phyloP scores from a whole-genome alignment of 2,888 invertebrate genomes.

The Cosmia trapezina region DNA sequence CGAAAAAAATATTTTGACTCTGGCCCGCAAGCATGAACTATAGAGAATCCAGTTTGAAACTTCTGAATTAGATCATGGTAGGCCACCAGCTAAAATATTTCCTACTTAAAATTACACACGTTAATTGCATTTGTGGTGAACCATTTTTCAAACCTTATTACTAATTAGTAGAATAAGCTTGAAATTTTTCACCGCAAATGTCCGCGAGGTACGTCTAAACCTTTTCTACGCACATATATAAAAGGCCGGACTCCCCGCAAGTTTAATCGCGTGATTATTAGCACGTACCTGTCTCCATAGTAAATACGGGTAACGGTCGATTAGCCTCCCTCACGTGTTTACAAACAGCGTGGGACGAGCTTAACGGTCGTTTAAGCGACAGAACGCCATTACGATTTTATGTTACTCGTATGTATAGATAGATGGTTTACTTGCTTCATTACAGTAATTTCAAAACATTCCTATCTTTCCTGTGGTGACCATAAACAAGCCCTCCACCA shows the following conservation, averaged over 20 bases:
- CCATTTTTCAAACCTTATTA: too few relatives aligned
- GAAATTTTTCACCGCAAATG: too few relatives aligned
- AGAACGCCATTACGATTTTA: not conserved
- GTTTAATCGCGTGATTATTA: conserved; percentile 7
- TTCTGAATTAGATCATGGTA: too few relatives aligned
- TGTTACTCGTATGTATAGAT: not conserved
- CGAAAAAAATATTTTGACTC: too few relatives aligned
- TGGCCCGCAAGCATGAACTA: too few relatives aligned
- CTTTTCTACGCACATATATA: not conserved
- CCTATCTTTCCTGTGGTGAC: not conserved
- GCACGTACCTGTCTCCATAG: not conserved
- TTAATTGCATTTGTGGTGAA: too few relatives aligned
- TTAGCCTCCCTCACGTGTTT: conserved; percentile 11
- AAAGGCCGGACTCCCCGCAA: not conserved
- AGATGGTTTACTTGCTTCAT: too few relatives aligned
- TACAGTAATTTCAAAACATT: too few relatives aligned
- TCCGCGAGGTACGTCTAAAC: not conserved
- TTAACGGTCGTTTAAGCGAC: not conserved
- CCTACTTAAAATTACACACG: too few relatives aligned
- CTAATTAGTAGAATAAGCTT: too few relatives aligned
- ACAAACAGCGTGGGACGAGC: not conserved
- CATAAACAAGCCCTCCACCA: not conserved
- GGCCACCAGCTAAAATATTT: too few relatives aligned
- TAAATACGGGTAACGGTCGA: conserved; percentile 1
- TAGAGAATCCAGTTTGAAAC: too few relatives aligned